phyloP scores from a whole-genome alignment of 2,797 vertebrate species.

The Tinamus major region DNA sequence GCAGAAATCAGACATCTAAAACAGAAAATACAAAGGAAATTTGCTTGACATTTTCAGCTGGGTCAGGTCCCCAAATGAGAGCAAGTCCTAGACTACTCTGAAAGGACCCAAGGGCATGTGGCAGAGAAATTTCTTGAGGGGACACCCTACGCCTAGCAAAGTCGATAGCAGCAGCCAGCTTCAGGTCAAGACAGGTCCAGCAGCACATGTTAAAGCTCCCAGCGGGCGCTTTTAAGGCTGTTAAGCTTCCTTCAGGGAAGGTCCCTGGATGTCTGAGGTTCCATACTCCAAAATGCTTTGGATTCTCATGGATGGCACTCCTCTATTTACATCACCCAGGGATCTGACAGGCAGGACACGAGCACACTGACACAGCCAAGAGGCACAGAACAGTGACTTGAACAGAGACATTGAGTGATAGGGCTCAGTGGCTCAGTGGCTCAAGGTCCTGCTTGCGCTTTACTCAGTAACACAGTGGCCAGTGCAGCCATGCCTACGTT shows the following conservation, averaged over 20 bases:
- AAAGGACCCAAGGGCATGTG: background rate
- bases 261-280: background rate
- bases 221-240: background rate
- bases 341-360: background rate
- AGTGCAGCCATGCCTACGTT: background rate
- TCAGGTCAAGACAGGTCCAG: background rate
- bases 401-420: background rate
- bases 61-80: background rate
- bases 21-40: background rate
- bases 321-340: background rate
- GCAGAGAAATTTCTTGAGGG: background rate
- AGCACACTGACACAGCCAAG: rapidly evolving
- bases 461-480: background rate
- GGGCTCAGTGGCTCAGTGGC: background rate
- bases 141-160: background rate
- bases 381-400: background rate
- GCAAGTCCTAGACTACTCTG: background rate
- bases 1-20: background rate
- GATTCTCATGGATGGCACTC: background rate
- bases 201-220: background rate
- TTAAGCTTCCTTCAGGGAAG: background rate
- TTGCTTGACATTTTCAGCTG: background rate
- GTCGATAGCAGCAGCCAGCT: background rate
- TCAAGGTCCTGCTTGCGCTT: background rate
- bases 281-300: background rate